A percentile compares a stretch with the other conserved stretches of the same genome.
phyloP scores from a whole-genome alignment of 92 coral and sea anemone genomes.

The Phymanthus crucifer region DNA sequence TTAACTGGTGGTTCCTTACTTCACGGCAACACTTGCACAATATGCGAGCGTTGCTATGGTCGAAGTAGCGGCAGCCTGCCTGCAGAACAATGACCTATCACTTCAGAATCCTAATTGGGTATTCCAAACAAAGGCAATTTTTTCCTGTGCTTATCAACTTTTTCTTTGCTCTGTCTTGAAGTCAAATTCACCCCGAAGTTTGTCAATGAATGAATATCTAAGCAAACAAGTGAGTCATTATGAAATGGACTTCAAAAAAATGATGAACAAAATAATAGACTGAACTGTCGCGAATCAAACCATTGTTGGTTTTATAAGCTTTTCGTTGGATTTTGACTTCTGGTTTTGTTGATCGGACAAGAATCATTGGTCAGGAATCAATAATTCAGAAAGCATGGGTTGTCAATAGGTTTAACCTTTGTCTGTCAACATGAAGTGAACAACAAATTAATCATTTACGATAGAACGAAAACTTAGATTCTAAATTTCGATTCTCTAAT shows the following conservation, averaged over 20 bases:
- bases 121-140: constrained; percentile 21
- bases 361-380: constrained; percentile 54
- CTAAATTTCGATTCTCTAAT: background rate
- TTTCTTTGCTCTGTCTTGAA: constrained; percentile 16
- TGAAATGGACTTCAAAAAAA: background rate
- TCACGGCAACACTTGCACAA: constrained; percentile 30
- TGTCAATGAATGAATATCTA: background rate
- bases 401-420: constrained; percentile 68
- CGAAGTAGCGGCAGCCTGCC: constrained; percentile 30
- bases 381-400: constrained; percentile 92
- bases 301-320: constrained; percentile 1
- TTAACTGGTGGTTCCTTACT: constrained; percentile 40
- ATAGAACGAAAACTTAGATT: background rate
- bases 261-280: background rate
- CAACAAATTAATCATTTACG: constrained; percentile 35
- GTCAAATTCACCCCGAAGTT: constrained; percentile 8
- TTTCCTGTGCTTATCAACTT: constrained; percentile 13
- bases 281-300: background rate
- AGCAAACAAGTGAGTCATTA: constrained; percentile 32
- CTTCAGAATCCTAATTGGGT: constrained; percentile 21
- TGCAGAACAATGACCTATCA: constrained; percentile 36
- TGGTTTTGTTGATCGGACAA: constrained; percentile 15
- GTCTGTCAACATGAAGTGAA: constrained; percentile 18
- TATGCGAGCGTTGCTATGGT: constrained; percentile 43
- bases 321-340: background rate